These are phyloP conservation scores for Plagodis pulveraria DNA, from an alignment of 2,888 invertebrate genomes.

Conservation along the genomic window DNA sequence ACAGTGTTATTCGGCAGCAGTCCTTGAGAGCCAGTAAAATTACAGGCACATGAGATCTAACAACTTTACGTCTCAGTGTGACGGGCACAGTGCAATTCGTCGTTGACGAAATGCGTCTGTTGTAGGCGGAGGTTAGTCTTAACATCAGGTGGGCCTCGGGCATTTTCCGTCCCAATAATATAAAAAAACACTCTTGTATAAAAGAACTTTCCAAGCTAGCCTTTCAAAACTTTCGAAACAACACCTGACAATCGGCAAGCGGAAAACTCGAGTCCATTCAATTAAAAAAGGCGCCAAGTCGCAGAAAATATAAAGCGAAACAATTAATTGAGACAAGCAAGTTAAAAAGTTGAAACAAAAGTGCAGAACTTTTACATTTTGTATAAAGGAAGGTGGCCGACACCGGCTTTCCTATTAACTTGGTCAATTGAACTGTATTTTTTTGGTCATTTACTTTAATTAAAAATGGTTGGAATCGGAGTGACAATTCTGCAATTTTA, in stretches of 20 bases:
- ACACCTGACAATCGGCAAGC: slow-evolving; percentile 26
- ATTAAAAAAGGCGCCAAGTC: slow-evolving; percentile 42
- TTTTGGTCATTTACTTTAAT: slow-evolving; percentile 42
- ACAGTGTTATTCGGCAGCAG: no score
- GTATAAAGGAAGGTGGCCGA: slow-evolving; percentile 26
- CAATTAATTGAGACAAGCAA: slow-evolving; percentile 47
- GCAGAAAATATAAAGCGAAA: slow-evolving; percentile 42
- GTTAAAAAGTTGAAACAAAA: slow-evolving; percentile 26
- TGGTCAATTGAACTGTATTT: slow-evolving; percentile 37
- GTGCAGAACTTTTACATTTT: slow-evolving; percentile 20
- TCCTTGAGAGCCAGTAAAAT: no score
- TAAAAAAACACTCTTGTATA: no score
- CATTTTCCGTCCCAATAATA: no score
- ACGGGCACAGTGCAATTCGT: no score
- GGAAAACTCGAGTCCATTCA: slow-evolving; percentile 36
- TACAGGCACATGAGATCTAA: no score
- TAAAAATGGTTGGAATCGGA: slow-evolving; percentile 30
- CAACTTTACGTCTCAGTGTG: no score
- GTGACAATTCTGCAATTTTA: background rate
- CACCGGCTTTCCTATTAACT: slow-evolving; percentile 38
- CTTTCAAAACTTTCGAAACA: slow-evolving; percentile 14
- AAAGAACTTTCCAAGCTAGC: background rate
- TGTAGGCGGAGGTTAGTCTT: no score
- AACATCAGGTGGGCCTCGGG: no score
- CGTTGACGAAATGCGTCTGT: no score